These are phyloP conservation scores for Andrena fulva DNA, from an alignment of 2,888 invertebrate species.

Conservation along the genomic window DNA sequence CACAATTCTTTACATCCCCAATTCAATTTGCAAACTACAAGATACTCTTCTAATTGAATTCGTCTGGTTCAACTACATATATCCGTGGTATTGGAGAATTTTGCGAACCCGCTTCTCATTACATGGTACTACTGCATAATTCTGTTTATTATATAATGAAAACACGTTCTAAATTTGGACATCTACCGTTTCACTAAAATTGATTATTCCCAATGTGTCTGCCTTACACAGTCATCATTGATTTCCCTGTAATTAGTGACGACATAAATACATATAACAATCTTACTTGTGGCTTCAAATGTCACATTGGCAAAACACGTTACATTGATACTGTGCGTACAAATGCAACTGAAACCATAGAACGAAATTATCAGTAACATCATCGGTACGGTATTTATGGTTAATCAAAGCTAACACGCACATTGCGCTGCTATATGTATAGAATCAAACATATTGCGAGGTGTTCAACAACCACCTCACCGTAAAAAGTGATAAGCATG, in stretches of 20 bases:
- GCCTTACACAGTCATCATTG: background rate
- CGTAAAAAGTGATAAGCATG: no score
- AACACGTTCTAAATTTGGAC: background rate
- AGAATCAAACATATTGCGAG: no score
- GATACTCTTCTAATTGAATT: no score
- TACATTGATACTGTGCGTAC: background rate
- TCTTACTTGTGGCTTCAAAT: conserved; percentile 1
- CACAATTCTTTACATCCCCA: no score
- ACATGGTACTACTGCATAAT: background rate
- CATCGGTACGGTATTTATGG: background rate
- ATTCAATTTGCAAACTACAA: no score
- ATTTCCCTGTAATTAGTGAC: background rate
- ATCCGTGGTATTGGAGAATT: background rate
- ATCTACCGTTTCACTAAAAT: background rate
- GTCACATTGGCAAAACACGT: background rate
- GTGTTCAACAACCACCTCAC: no score
- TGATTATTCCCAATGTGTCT: background rate
- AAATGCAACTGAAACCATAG: background rate
- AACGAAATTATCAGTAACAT: background rate
- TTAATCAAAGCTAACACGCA: background rate
- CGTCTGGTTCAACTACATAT: no score
- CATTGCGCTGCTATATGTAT: background rate
- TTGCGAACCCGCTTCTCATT: background rate
- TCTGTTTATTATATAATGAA: background rate
- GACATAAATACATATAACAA: background rate